These are phyloP conservation scores for Microdon myrmicae DNA, from an alignment of 2,888 invertebrate species.

Conservation along the genomic window DNA sequence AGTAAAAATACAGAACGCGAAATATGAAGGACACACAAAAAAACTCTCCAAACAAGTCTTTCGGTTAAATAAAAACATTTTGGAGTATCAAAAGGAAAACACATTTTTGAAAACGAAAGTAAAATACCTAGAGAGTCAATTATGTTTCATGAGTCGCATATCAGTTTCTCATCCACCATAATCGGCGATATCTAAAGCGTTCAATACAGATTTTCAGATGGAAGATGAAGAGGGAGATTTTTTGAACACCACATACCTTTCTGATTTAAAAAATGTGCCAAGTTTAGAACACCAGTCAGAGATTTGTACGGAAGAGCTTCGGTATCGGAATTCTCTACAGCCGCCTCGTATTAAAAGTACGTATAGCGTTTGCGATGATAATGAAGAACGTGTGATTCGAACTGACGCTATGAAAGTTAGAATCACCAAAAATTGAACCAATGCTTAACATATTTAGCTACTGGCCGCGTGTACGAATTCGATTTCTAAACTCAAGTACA, in stretches of 20 bases:
- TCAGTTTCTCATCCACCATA: slow-evolving; percentile 1
- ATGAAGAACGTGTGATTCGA: too few species aligned
- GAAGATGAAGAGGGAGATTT: slow-evolving; percentile 89
- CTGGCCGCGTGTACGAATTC: too few species aligned
- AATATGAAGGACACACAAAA: slow-evolving; percentile 62
- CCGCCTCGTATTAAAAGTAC: slow-evolving; percentile 87
- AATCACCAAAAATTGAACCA: too few species aligned
- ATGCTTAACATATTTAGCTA: too few species aligned
- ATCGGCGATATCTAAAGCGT: slow-evolving; percentile 49
- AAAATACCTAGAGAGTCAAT: slow-evolving; percentile 56
- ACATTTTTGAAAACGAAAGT: slow-evolving; percentile 61
- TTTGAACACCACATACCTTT: slow-evolving; percentile 83
- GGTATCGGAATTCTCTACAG: slow-evolving; percentile 82
- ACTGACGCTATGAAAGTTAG: too few species aligned
- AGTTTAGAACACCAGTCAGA: slow-evolving; percentile 62
- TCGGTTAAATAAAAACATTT: slow-evolving; percentile 61
- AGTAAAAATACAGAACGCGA: slow-evolving; percentile 57
- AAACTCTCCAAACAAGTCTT: slow-evolving; percentile 63
- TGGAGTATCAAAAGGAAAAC: slow-evolving; percentile 64
- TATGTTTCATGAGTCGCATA: slow-evolving; percentile 6
- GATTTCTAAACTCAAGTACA: too few species aligned
- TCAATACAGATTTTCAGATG: slow-evolving; percentile 71
- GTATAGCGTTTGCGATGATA: too few species aligned
- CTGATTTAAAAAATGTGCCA: slow-evolving; percentile 73
- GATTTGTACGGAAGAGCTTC: slow-evolving; percentile 77